Evolutionary conservation across 2,888 invertebrate genomes (phyloP), one percentile per base, ranked within the genome.

Genomic region (Galerucella calmariensis): DNA sequence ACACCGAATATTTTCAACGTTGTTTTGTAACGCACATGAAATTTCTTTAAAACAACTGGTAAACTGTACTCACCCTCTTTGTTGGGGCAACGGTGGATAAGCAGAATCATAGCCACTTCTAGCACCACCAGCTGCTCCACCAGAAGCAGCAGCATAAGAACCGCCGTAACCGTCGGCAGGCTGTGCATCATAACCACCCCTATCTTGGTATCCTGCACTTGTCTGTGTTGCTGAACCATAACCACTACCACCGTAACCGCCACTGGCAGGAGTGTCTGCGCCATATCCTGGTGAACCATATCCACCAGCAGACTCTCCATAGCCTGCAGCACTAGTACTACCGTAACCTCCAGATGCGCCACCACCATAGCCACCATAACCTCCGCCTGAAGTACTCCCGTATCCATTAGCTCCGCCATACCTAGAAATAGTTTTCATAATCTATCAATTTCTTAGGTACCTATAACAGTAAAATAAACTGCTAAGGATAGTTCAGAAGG

Each of bases 41-140:
- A 41, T 41, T 8, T 41, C 8, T 85, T 84, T 83, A 81, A 83
- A 85, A 84, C 77, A 79, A 82, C 75, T 12, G 16, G 46, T 14
- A 51, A 12, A 27, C 48, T 14, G 24, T 53, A 77, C 80, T 82
- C 72, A 82, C 82, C 81, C 80, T 76, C 82, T 75, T 70, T 81
- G 81, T 67, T 78, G 79, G 35, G 81, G 81, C 59, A 82, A 75
- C n/a, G 82, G 82, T 41, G 82, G 81, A 73, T 82, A 82, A 5
- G 80, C 80, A 12, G 79, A 75, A 61, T 82, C 82, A 61, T 82
- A 82, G n/a, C 81, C 80, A 41, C 80, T 81, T 61, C 81, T 78
- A 20, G 75, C 77, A 14, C 74, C 79, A n/a, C 68, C 61, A 20
- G 46, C 73, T 2, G 48, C 51, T 51, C 70, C 73, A 5, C 66